phyloP scores from a whole-genome alignment of 2,888 invertebrate genomes.

The Ryuthela nishihirai region DNA sequence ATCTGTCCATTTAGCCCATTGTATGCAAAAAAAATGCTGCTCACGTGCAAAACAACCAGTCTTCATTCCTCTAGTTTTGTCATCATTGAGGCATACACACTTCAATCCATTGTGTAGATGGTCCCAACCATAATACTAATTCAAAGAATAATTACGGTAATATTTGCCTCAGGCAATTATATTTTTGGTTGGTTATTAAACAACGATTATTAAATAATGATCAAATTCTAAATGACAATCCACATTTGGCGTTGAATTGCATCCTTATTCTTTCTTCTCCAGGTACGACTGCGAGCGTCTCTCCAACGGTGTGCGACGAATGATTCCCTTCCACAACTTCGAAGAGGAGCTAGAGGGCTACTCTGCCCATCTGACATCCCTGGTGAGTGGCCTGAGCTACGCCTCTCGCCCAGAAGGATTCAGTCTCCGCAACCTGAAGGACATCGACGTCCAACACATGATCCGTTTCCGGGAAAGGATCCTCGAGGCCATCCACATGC shows the following conservation, averaged over 20 bases:
- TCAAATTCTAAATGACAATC: no score
- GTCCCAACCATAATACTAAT: no score
- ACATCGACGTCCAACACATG: conserved; percentile 48
- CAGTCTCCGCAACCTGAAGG: conserved; percentile 19
- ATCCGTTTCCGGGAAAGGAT: conserved; percentile 73
- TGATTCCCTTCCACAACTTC: conserved; percentile 57
- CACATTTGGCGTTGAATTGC: neutral
- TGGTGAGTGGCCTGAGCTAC: conserved; percentile 28
- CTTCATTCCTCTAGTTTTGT: no score
- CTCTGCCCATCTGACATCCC: conserved; percentile 25
- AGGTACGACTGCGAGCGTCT: conserved; percentile 70
- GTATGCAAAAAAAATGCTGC: no score
- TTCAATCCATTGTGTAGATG: no score
- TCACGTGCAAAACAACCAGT: no score
- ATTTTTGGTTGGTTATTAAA: no score
- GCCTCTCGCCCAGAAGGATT: conserved; percentile 25
- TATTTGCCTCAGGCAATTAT: no score
- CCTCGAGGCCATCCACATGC: conserved; percentile 65
- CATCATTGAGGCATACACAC: no score
- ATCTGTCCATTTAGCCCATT: no score
- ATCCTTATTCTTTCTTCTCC: conserved; percentile 1
- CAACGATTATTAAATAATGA: no score
- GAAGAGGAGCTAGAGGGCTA: conserved; percentile 30
- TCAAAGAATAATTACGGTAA: no score
- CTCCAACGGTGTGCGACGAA: conserved; percentile 65